phyloP scores from a whole-genome alignment of 1,140 invertebrate species.

The Drosophila pseudoananassae region DNA sequence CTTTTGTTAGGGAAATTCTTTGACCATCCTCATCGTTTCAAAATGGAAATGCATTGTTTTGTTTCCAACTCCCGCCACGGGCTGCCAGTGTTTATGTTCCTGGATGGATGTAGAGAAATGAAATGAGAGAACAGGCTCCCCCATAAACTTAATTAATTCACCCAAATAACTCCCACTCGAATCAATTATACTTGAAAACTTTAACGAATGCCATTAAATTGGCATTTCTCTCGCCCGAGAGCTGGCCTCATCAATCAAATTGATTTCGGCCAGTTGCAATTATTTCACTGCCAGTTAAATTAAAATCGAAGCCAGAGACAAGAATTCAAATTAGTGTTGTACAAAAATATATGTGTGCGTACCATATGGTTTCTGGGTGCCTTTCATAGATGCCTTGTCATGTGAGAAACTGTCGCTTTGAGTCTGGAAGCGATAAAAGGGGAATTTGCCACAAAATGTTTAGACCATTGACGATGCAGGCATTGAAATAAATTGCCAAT shows the following conservation, averaged over 20 bases:
- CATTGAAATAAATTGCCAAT: conserved; percentile 75
- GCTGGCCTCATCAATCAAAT: conserved; percentile 14
- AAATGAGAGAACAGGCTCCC: conserved; percentile 5
- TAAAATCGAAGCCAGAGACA: conserved; percentile 25
- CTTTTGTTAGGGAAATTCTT: conserved; percentile 18
- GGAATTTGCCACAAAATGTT: conserved; percentile 57
- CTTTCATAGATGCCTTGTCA: conserved; percentile 38
- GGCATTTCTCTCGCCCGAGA: not conserved
- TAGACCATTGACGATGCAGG: conserved; percentile 57
- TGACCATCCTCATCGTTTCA: conserved; percentile 22
- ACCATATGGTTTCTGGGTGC: not conserved
- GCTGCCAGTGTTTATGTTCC: conserved; percentile 21
- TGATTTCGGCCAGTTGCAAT: conserved; percentile 24
- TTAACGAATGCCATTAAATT: conserved; percentile 22
- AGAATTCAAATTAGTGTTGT: conserved; percentile 52
- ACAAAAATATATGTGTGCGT: conserved; percentile 20
- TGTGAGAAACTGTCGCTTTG: conserved; percentile 54
- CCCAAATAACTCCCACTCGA: not conserved
- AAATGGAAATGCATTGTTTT: conserved; percentile 50
- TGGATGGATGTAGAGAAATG: not conserved
- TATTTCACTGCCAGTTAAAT: conserved; percentile 44
- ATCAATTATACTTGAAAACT: conserved; percentile 22
- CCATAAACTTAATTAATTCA: not conserved
- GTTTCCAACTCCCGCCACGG: conserved; percentile 24
- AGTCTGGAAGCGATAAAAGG: conserved; percentile 46